Evolutionary conservation across 2,797 vertebrate genomes (phyloP).

Genomic region (Falco naumanni): DNA sequence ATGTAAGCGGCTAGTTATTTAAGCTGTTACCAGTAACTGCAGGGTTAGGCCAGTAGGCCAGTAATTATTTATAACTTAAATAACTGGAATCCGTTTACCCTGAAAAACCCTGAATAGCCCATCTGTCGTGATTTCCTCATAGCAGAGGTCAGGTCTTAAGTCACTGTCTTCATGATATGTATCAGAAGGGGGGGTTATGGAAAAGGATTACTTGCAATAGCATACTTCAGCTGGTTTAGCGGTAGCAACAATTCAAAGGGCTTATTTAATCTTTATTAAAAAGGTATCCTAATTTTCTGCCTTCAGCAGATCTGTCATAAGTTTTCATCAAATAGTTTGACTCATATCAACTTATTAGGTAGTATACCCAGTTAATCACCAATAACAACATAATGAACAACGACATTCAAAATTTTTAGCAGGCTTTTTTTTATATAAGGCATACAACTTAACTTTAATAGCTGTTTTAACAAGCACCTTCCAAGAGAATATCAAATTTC

Average conservation of each 20-base stretch:
- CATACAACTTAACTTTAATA: not conserved
- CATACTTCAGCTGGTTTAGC: not conserved
- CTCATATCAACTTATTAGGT: not conserved
- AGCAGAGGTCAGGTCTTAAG: not conserved
- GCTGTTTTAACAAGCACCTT: not conserved
- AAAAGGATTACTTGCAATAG: not conserved
- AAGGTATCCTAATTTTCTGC: not conserved
- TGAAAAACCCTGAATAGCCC: slow-evolving; percentile 3
- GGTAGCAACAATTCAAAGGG: not conserved
- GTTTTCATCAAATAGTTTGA: not conserved
- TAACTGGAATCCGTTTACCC: slow-evolving; percentile 42
- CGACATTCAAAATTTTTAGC: not conserved
- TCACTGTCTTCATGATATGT: not conserved
- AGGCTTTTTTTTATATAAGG: not conserved
- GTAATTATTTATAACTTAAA: slow-evolving; percentile 57
- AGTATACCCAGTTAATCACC: not conserved
- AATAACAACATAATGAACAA: not conserved
- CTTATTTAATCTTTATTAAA: not conserved
- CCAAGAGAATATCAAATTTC: not conserved
- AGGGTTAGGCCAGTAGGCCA: slow-evolving; percentile 23
- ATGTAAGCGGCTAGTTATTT: slow-evolving; percentile 33
- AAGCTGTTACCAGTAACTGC: not conserved
- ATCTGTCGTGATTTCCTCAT: slow-evolving; percentile 16
- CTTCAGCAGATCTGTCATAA: not conserved
- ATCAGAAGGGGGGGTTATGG: accelerated